A percentile compares a stretch with the other conserved stretches of the same genome.
phyloP scores from a whole-genome alignment of 2,797 vertebrate genomes.

The Sebastes elongatus region DNA sequence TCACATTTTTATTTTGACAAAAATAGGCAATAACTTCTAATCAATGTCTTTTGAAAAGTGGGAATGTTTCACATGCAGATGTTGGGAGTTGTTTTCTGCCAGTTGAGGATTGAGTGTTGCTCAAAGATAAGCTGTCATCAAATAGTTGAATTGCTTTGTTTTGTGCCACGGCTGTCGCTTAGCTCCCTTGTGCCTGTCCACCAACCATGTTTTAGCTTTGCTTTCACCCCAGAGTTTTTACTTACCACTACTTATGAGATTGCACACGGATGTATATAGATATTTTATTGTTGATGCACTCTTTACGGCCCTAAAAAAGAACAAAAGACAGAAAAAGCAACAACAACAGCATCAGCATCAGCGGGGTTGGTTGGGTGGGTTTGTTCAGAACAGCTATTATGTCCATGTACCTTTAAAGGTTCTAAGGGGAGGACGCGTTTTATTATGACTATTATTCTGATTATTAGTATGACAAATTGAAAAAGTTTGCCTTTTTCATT shows the following conservation, averaged over 20 bases:
- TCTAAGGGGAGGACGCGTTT: slow-evolving; percentile 52
- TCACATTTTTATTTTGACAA: not conserved
- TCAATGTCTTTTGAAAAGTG: slow-evolving; percentile 13
- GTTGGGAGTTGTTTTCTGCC: slow-evolving; percentile 25
- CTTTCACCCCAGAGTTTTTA: slow-evolving; percentile 31
- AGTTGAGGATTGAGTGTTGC: not conserved
- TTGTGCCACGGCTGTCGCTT: slow-evolving; percentile 44
- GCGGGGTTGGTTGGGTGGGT: not conserved
- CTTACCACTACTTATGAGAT: slow-evolving; percentile 27
- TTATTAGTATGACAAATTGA: slow-evolving; percentile 50
- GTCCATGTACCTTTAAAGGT: slow-evolving; percentile 39
- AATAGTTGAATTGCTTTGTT: slow-evolving; percentile 16
- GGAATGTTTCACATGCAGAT: slow-evolving; percentile 52
- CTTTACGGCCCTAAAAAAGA: slow-evolving; percentile 29
- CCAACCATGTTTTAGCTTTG: slow-evolving; percentile 27
- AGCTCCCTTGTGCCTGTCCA: slow-evolving; percentile 60
- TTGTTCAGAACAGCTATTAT: slow-evolving; percentile 31
- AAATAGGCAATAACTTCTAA: slow-evolving; percentile 19
- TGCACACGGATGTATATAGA: slow-evolving; percentile 65
- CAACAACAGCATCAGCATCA: not conserved
- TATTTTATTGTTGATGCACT: slow-evolving; percentile 57
- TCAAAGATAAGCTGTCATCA: slow-evolving; percentile 1
- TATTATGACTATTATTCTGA: slow-evolving; percentile 50
- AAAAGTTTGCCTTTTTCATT: slow-evolving; percentile 60
- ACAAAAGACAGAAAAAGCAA: slow-evolving; percentile 2